These are phyloP conservation scores for Rhincodon typus DNA, from an alignment of 2,797 vertebrate genomes.

Conservation along the genomic window DNA sequence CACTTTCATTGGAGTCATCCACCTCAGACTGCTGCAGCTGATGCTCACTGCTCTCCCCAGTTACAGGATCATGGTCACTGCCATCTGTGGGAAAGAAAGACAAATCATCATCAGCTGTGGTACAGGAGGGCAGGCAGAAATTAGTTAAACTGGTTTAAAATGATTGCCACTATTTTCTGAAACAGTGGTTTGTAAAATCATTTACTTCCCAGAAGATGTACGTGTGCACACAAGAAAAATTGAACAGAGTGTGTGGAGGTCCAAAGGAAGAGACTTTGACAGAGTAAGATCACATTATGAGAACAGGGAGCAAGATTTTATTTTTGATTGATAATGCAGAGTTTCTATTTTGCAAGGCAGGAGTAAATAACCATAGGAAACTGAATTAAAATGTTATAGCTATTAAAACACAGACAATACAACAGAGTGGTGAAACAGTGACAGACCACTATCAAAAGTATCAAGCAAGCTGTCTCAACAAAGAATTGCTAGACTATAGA, in stretches of 20 bases:
- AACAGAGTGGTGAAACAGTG: background rate
- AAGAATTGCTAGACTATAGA: background rate
- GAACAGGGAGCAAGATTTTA: background rate
- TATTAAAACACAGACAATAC: background rate
- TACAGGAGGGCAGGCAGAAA: background rate
- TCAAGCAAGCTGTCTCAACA: background rate
- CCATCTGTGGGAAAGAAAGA: slow-evolving; percentile 4
- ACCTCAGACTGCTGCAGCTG: background rate
- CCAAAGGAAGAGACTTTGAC: background rate
- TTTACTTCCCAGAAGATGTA: background rate
- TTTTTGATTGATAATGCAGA: background rate
- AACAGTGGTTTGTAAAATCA: background rate
- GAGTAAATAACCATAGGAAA: background rate
- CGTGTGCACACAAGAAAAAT: background rate
- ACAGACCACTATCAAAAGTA: background rate
- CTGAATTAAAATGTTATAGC: background rate
- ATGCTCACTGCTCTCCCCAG: background rate
- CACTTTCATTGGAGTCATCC: background rate
- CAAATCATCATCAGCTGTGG: background rate
- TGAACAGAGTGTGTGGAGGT: background rate
- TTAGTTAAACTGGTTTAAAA: background rate
- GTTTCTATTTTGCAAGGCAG: background rate
- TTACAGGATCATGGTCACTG: background rate
- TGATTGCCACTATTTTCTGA: background rate
- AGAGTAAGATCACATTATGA: background rate